These are phyloP conservation scores for Proteles cristata DNA, from an alignment of 2,113 vertebrate species.

Conservation along the genomic window DNA sequence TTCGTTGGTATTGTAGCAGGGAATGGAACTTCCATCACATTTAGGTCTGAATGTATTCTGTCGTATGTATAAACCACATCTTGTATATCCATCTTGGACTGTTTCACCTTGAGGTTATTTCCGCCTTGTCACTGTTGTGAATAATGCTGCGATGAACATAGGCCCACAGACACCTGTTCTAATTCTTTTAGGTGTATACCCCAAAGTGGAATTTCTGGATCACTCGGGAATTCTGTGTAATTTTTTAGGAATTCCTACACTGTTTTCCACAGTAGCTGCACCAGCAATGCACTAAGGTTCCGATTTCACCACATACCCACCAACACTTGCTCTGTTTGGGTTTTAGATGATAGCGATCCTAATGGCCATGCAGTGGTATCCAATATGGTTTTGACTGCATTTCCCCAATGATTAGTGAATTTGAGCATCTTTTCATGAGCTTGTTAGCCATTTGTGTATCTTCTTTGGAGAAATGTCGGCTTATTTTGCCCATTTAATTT, in stretches of 20 bases:
- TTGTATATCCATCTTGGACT: too few species aligned
- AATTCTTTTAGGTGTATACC: neutral
- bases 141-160: neutral
- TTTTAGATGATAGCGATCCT: neutral
- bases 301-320: neutral
- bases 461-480: neutral
- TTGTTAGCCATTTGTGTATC: neutral
- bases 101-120: neutral
- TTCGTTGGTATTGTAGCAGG: too few species aligned
- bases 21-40: neutral
- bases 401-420: neutral
- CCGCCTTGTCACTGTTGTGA: neutral
- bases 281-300: neutral
- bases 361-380: neutral
- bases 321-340: neutral
- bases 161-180: fast-evolving
- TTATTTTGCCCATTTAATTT: neutral
- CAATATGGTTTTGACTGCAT: neutral
- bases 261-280: neutral
- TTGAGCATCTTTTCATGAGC: neutral
- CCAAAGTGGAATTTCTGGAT: neutral
- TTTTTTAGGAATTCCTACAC: neutral
- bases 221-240: neutral
- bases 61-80: fast-evolving
- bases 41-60: neutral